phyloP scores from a whole-genome alignment of 2,888 invertebrate genomes.

The Gryllus longicercus region DNA sequence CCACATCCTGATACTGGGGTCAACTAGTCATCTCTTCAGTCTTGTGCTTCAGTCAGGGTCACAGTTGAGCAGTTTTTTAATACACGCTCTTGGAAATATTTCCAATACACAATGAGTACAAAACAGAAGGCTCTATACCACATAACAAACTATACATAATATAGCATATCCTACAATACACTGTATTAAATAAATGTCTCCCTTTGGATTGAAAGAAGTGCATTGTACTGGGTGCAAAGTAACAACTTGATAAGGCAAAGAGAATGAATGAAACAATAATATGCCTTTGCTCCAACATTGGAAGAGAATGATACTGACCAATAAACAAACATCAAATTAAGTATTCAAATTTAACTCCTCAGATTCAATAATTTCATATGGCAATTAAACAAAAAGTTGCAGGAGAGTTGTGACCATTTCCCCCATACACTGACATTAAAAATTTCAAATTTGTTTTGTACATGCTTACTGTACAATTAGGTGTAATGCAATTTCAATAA shows the following conservation, averaged over 20 bases:
- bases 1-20: background rate
- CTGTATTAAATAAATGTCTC: background rate
- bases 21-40: constrained; percentile 10
- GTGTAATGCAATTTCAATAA: too few relatives aligned
- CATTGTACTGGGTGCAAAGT: background rate
- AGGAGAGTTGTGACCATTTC: too few relatives aligned
- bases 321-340: too few relatives aligned
- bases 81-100: constrained; percentile 1
- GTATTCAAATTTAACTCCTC: too few relatives aligned
- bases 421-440: too few relatives aligned
- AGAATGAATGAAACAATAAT: too few relatives aligned
- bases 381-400: too few relatives aligned
- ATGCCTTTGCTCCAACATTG: too few relatives aligned
- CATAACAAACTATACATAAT: constrained; percentile 4
- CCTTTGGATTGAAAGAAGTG: background rate
- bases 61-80: background rate
- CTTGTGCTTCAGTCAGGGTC: background rate
- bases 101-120: background rate
- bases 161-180: background rate
- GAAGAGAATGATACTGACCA: too few relatives aligned
- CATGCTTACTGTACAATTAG: too few relatives aligned
- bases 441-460: too few relatives aligned
- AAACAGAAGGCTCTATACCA: background rate
- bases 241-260: background rate
- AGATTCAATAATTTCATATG: too few relatives aligned